Percentiles rank a stretch among this genome's conserved stretches.
phyloP scores from a whole-genome alignment of 2,113 vertebrate genomes.

The Meriones unguiculatus region DNA sequence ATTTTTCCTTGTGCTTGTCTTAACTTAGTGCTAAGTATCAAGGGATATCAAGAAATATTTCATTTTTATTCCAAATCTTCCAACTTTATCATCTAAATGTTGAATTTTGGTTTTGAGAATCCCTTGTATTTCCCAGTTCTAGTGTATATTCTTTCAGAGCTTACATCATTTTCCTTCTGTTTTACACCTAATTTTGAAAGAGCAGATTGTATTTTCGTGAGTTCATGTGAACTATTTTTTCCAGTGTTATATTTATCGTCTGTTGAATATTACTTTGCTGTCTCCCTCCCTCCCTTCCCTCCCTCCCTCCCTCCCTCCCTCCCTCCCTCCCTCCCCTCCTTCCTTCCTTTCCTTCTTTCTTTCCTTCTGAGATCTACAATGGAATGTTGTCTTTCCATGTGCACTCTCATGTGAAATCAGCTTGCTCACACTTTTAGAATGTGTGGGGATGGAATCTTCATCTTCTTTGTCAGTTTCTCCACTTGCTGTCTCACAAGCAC shows the following conservation, averaged over 20 bases:
- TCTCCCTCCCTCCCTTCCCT: neutral
- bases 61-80: neutral
- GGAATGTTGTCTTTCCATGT: neutral
- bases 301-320: too few relatives aligned
- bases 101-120: neutral
- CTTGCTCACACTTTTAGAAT: neutral
- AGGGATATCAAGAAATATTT: neutral
- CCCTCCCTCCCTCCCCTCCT: neutral
- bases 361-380: neutral
- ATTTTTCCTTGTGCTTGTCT: neutral
- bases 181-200: neutral
- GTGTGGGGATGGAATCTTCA: accelerated
- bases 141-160: neutral
- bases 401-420: neutral
- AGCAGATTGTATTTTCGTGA: neutral
- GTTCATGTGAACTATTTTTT: neutral
- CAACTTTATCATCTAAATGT: neutral
- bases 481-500: neutral
- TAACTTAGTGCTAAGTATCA: neutral
- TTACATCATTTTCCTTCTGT: neutral
- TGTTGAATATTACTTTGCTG: neutral
- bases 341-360: neutral
- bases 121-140: neutral
- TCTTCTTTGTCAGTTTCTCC: too few relatives aligned
- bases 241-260: neutral